Evolutionary conservation across 2,113 vertebrate species (phyloP).

Genomic region (Carassius auratus): DNA sequence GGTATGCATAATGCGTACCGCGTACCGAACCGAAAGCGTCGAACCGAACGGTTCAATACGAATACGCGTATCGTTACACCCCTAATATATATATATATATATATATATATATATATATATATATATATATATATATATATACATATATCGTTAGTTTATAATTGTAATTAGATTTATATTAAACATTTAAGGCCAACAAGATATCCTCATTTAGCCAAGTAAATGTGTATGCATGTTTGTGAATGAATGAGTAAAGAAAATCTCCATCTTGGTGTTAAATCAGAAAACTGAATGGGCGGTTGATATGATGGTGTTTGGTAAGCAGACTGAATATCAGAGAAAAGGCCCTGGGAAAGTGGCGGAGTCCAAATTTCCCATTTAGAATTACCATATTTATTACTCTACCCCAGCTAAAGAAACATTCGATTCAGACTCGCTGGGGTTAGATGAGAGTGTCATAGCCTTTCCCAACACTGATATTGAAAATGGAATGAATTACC

Average conservation of each 20-base stretch:
- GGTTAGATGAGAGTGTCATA: constrained; percentile 49
- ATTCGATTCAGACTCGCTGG: constrained; percentile 50
- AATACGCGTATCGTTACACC: too few relatives aligned
- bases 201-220: background rate
- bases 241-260: constrained; percentile 1
- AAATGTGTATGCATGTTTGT: constrained; percentile 21
- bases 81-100: too few relatives aligned
- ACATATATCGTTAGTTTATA: too few relatives aligned
- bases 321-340: constrained; percentile 46
- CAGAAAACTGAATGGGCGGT: constrained; percentile 36
- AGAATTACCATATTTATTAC: constrained; percentile 58
- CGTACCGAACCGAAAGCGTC: too few relatives aligned
- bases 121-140: too few relatives aligned
- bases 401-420: constrained; percentile 49
- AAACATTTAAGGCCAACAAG: background rate
- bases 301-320: constrained; percentile 47
- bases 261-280: constrained; percentile 1
- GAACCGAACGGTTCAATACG: too few relatives aligned
- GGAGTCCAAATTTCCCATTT: constrained; percentile 28
- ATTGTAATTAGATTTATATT: background rate
- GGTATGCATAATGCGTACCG: too few relatives aligned
- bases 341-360: constrained; percentile 15
- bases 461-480: constrained; percentile 40
- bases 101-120: too few relatives aligned
- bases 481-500: constrained; percentile 47